phyloP scores from a whole-genome alignment of 2,888 invertebrate species.

The Mystacides longicornis region DNA sequence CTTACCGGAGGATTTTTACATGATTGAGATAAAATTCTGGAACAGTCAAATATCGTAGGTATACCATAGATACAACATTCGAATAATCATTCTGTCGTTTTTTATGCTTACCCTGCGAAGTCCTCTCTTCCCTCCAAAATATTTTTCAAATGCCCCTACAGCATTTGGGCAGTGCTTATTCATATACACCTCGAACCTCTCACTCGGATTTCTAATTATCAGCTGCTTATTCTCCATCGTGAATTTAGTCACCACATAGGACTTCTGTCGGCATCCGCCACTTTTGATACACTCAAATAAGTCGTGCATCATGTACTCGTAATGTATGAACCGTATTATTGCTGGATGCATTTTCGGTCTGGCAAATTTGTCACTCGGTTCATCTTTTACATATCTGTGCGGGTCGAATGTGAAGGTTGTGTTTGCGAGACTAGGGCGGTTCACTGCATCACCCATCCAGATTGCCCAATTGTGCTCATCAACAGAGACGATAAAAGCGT shows the following conservation, averaged over 20 bases:
- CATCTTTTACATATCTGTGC: constrained; percentile 6
- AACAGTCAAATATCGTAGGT: too few species aligned
- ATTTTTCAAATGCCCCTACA: not conserved
- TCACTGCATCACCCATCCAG: constrained; percentile 9
- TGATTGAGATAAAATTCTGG: too few species aligned
- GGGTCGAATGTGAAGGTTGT: constrained; percentile 11
- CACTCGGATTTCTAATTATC: not conserved
- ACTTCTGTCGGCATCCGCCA: not conserved
- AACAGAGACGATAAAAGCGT: constrained; percentile 12
- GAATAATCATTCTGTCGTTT: too few species aligned
- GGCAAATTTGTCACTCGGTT: not conserved
- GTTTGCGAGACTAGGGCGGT: constrained; percentile 1
- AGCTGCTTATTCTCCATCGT: not conserved
- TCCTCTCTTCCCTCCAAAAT: not conserved
- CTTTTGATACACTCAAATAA: not conserved
- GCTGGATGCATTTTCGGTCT: not conserved
- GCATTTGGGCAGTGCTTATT: not conserved
- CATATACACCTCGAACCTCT: not conserved
- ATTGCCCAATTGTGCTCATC: constrained; percentile 7
- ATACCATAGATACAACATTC: too few species aligned
- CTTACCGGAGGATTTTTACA: too few species aligned
- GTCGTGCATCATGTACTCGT: not conserved
- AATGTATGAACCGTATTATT: not conserved
- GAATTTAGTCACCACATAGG: not conserved
- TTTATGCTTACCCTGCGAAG: too few species aligned